Evolutionary conservation across 2,113 vertebrate genomes (phyloP), one percentile per base, ranked within the genome.

Genomic region (Takifugu flavidus): DNA sequence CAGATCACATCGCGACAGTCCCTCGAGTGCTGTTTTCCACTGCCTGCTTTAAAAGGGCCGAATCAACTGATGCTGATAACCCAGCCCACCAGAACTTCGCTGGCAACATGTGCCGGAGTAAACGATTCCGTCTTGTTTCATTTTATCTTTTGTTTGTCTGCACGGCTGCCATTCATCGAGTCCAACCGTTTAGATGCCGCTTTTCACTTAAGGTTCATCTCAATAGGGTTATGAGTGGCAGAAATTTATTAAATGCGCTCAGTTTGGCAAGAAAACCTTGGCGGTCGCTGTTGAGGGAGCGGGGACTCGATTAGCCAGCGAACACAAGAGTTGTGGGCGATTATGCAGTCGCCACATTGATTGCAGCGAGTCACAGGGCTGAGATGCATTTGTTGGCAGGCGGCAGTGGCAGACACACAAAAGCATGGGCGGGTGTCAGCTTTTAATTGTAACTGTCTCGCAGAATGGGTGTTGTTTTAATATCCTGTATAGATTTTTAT

Each of bases 401-500:
- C 83, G 78, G 81, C 86, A 81, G 83, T 77, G 87, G 88, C 90
- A 89, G 82, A 87, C 87, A 87, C 87, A 91, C 91, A 83, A 86
- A 85, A 79, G 82, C 81, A 85, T 60, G 78, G 82, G 87, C 75
- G 89, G 90, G 94, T 94, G 94, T 96, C 95, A 95, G 95, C 94
- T 96, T 98, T 98, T 98, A 98, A 99, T 98, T 98, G 96, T 95
- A 94, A 95, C 94, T 97, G 95, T 98, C 95, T 96, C 94, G 92
- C 93, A 93, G 93, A 96, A 92, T 90, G 82, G 92, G 92, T 97
- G 95, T 98, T 96, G 94, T 99, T 99, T 99, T 98, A 99, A 99
- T 98, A 98, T 98, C 95, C 96, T 96, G 94, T 98, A 98, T 98
- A 95, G 95, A 99, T 99, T 98, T 98, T 93, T 94, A 96, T 99